Conservation (phyloP, 2,888 invertebrate species). For the Lampropteryx suffumata region DNA sequence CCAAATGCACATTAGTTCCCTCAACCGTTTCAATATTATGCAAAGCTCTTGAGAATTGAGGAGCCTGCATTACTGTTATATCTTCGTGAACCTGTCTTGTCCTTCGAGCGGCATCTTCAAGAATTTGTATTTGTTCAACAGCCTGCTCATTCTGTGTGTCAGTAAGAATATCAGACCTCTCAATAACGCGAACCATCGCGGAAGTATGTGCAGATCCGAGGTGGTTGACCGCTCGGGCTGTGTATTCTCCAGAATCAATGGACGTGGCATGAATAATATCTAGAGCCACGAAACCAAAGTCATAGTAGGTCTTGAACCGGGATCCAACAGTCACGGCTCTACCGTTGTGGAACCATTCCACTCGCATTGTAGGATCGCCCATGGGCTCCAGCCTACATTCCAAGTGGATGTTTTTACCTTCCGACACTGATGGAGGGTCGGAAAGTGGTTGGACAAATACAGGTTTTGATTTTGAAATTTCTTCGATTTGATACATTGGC, state of each 20-base stretch:
- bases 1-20: conserved; percentile 95
- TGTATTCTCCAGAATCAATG: conserved; percentile 98
- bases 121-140: conserved; percentile 94
- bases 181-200: conserved; percentile 93
- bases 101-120: conserved; percentile 91
- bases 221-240: conserved; percentile 95
- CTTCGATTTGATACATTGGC: conserved; percentile 94
- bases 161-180: conserved; percentile 90
- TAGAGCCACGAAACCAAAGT: conserved; percentile 98
- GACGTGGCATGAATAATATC: conserved; percentile 97
- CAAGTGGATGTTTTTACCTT: conserved; percentile 94
- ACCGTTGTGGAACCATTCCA: conserved; percentile 98
- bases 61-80: conserved; percentile 91
- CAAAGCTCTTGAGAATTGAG: conserved; percentile 92
- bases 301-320: conserved; percentile 96
- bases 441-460: conserved; percentile 95
- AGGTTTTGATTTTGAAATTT: conserved; percentile 97
- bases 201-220: conserved; percentile 96
- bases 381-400: conserved; percentile 97
- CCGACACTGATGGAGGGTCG: conserved; percentile 92
- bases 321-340: conserved; percentile 94
- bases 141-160: conserved; percentile 97
- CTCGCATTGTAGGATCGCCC: conserved; percentile 97
- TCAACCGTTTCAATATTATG: conserved; percentile 96
- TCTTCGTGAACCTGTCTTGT: conserved; percentile 90